Evolutionary conservation across 2,797 vertebrate species (phyloP).

Genomic region (Nannoperca obscura): DNA sequence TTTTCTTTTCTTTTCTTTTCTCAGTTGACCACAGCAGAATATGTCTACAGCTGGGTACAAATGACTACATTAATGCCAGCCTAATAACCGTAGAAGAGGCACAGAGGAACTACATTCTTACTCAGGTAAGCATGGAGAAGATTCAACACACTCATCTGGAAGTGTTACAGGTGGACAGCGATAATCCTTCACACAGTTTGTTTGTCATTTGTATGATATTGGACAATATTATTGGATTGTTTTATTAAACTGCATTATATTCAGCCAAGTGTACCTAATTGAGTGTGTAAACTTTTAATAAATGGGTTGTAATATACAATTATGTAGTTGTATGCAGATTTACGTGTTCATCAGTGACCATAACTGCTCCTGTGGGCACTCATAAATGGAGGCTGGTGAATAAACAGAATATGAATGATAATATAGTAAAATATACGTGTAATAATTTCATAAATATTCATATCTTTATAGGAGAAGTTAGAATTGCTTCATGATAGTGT

Average conservation of each 20-base stretch:
- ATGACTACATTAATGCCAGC: conserved; percentile 98
- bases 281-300: background rate
- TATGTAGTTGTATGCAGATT: background rate
- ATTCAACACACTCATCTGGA: background rate
- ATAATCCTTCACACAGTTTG: background rate
- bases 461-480: background rate
- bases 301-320: background rate
- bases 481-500: background rate
- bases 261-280: background rate
- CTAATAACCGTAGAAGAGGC: conserved; percentile 96
- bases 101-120: conserved; percentile 97
- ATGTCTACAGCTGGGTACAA: conserved; percentile 91
- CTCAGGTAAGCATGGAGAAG: conserved; percentile 88
- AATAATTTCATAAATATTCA: too few species aligned
- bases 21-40: conserved; percentile 99
- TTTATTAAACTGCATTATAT: too few species aligned
- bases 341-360: background rate
- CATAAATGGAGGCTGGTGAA: background rate
- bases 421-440: too few species aligned
- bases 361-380: too few species aligned
- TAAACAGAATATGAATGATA: background rate
- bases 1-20: conserved; percentile 45
- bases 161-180: background rate
- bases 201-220: background rate
- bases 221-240: background rate